These are phyloP conservation scores for Campoplex nolae DNA, from an alignment of 2,888 invertebrate genomes.

Conservation along the genomic window DNA sequence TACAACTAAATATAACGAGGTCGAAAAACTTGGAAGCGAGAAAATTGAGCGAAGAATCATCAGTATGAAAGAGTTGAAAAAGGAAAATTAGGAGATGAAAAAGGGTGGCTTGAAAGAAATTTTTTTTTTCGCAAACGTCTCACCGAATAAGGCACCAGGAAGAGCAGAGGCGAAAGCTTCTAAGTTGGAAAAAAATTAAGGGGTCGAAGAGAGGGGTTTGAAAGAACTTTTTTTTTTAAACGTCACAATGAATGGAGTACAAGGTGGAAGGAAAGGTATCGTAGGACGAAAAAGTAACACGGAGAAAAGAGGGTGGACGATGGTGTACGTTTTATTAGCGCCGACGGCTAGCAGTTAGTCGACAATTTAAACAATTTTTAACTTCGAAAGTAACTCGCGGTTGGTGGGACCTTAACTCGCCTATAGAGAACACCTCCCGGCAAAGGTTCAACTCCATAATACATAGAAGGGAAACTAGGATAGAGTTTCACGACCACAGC, in stretches of 20 bases:
- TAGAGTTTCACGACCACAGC: conserved; percentile 39
- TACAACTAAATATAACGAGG: not conserved
- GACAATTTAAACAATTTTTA: conserved; percentile 84
- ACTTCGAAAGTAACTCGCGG: conserved; percentile 78
- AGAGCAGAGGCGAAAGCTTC: conserved; percentile 38
- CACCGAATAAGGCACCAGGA: conserved; percentile 8
- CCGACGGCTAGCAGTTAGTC: conserved; percentile 82
- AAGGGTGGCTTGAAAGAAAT: conserved; percentile 5
- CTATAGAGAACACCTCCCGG: conserved; percentile 45
- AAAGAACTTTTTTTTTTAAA: conserved; percentile 41
- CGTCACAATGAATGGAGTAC: conserved; percentile 32
- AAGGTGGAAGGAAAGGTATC: conserved; percentile 43
- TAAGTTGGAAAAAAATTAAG: conserved; percentile 27
- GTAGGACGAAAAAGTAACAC: conserved; percentile 40
- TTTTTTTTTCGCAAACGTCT: conserved; percentile 16
- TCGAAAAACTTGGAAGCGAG: not conserved
- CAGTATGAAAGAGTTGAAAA: conserved; percentile 11
- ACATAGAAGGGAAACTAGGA: conserved; percentile 30
- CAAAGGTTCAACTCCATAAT: conserved; percentile 43
- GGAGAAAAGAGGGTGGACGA: conserved; percentile 44
- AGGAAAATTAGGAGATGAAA: conserved; percentile 29
- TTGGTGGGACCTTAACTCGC: conserved; percentile 53
- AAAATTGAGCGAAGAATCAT: conserved; percentile 25
- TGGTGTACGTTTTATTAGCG: conserved; percentile 81
- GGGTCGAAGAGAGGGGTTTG: not conserved